These are phyloP conservation scores for Danaus melanippus DNA, from an alignment of 1,140 invertebrate species.

Conservation along the genomic window DNA sequence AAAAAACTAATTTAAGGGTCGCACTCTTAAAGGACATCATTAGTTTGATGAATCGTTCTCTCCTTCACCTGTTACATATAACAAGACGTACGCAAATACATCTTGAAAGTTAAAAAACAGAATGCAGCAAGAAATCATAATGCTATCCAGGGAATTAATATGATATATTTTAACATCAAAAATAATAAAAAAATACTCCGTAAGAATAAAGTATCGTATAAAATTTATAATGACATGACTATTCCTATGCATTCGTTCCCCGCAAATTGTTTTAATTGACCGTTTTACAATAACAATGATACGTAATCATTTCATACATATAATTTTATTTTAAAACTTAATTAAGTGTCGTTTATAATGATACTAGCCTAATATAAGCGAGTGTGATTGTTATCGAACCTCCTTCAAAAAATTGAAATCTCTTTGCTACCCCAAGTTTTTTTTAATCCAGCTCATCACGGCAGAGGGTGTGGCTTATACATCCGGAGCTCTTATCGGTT, in stretches of 20 bases:
- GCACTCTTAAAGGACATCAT: no score
- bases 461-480: slow-evolving; percentile 33
- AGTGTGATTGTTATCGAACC: slow-evolving; percentile 30
- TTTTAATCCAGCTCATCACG: slow-evolving; percentile 22
- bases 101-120: no score
- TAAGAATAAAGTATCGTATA: neutral
- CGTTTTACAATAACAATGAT: slow-evolving; percentile 15
- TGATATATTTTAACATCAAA: no score
- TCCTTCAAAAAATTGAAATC: slow-evolving; percentile 23
- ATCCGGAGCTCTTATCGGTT: slow-evolving; percentile 52
- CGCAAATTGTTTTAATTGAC: slow-evolving; percentile 17
- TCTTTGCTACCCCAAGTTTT: slow-evolving; percentile 25
- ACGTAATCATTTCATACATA: slow-evolving; percentile 17
- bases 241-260: slow-evolving; percentile 5
- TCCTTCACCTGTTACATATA: no score
- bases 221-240: slow-evolving; percentile 14
- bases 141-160: no score
- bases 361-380: slow-evolving; percentile 22
- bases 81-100: no score
- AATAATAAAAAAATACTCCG: no score
- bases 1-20: no score
- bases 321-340: slow-evolving; percentile 31
- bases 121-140: no score
- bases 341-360: slow-evolving; percentile 40
- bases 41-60: no score